Conservation (phyloP, 2,797 vertebrate species). For the Peromyscus attwateri region DNA sequence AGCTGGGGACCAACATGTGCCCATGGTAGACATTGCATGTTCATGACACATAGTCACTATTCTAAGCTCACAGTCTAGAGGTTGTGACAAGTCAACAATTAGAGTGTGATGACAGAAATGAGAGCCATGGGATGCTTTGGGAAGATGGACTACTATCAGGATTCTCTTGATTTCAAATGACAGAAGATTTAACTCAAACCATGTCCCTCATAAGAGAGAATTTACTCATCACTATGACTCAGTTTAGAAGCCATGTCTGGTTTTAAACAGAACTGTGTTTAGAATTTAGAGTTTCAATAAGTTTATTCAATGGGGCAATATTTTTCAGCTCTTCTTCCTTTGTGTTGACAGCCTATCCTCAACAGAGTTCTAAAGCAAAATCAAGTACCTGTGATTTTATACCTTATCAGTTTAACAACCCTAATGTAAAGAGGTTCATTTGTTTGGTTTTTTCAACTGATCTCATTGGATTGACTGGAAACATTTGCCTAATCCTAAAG, state of each 20-base stretch:
- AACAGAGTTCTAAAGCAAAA: not conserved
- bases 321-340: not conserved
- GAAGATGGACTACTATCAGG: not conserved
- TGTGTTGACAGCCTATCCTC: not conserved
- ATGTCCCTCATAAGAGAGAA: not conserved
- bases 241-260: not conserved
- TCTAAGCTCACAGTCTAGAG: not conserved
- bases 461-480: not conserved
- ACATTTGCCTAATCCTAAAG: not conserved
- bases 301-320: not conserved
- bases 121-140: not conserved
- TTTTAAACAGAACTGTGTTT: not conserved
- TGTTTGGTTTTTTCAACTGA: not conserved
- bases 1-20: not conserved
- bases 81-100: not conserved
- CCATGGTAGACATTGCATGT: not conserved
- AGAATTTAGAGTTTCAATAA: constrained; percentile 6
- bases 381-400: not conserved
- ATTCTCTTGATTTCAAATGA: constrained; percentile 41
- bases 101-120: not conserved
- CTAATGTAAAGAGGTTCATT: not conserved
- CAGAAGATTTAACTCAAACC: not conserved
- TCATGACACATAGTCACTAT: not conserved
- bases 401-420: not conserved
- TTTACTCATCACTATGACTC: not conserved